Evolutionary conservation across 1,140 invertebrate genomes (phyloP).

Genomic region (Drusus annulatus): DNA sequence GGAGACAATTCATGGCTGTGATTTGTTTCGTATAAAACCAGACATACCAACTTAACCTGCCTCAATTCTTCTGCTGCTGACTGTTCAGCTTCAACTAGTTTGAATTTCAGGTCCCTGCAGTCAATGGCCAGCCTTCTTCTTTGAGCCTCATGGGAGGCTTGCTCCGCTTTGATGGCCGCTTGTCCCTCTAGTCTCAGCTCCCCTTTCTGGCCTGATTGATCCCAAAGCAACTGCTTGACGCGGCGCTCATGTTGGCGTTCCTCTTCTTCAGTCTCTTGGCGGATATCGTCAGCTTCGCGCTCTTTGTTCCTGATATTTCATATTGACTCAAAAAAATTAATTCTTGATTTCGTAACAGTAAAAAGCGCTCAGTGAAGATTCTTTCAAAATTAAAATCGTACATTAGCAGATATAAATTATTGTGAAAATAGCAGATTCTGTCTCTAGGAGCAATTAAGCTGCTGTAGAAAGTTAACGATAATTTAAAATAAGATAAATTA

Average conservation of each 20-base stretch:
- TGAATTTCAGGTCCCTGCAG: constrained; percentile 82
- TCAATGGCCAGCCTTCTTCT: constrained; percentile 85
- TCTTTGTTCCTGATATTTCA: constrained; percentile 50
- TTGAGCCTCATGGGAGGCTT: constrained; percentile 82
- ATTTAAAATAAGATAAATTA: too few species aligned
- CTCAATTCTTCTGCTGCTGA: constrained; percentile 49
- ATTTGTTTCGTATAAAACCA: neutral
- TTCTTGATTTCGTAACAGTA: too few species aligned
- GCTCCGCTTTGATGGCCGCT: constrained; percentile 81
- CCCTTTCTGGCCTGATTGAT: constrained; percentile 60
- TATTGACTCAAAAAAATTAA: too few species aligned
- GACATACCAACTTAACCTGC: constrained; percentile 46
- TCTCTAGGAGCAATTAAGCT: too few species aligned
- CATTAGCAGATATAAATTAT: too few species aligned
- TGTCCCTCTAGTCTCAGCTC: constrained; percentile 77
- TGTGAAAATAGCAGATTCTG: too few species aligned
- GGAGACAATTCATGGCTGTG: neutral
- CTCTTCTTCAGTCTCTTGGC: constrained; percentile 65
- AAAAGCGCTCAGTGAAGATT: too few species aligned
- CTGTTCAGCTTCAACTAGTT: constrained; percentile 81
- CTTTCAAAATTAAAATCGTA: too few species aligned
- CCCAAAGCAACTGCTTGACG: constrained; percentile 50
- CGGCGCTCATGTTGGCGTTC: constrained; percentile 47
- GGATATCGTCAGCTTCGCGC: constrained; percentile 48
- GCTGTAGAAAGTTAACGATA: too few species aligned